A percentile compares a stretch with the other conserved stretches of the same genome.
Evolutionary conservation across 2,888 invertebrate species (phyloP).

Genomic region (Tillus elongatus): DNA sequence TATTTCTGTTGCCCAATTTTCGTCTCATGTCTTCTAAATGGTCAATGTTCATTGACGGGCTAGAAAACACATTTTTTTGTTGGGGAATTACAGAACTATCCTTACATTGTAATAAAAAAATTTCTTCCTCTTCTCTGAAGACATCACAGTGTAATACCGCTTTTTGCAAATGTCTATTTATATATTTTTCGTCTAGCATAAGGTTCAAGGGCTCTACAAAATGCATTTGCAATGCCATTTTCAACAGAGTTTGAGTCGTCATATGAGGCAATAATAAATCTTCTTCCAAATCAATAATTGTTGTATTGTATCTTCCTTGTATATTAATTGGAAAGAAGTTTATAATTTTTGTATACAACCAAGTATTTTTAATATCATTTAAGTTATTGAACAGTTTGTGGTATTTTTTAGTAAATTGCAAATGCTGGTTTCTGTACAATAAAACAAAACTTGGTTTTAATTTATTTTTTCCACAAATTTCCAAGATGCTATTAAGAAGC

Average conservation of each 20-base stretch:
- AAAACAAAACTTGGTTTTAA: too few relatives aligned
- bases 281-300: neutral
- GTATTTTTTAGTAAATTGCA: too few relatives aligned
- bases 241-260: neutral
- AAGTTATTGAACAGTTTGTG: too few relatives aligned
- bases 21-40: too few relatives aligned
- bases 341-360: neutral
- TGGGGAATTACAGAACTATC: neutral
- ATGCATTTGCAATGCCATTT: neutral
- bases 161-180: neutral
- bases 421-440: too few relatives aligned
- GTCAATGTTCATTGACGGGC: too few relatives aligned
- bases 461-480: too few relatives aligned
- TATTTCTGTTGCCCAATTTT: neutral
- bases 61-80: too few relatives aligned
- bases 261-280: neutral
- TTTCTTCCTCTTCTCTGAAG: neutral
- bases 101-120: neutral
- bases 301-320: neutral
- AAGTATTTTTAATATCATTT: neutral
- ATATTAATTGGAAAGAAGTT: neutral
- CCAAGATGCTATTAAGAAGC: too few relatives aligned
- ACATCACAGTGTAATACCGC: neutral
- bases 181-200: neutral
- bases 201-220: too few relatives aligned